Evolutionary conservation across 2,797 vertebrate genomes (phyloP).

Genomic region (Orientallactaga sibirica): DNA sequence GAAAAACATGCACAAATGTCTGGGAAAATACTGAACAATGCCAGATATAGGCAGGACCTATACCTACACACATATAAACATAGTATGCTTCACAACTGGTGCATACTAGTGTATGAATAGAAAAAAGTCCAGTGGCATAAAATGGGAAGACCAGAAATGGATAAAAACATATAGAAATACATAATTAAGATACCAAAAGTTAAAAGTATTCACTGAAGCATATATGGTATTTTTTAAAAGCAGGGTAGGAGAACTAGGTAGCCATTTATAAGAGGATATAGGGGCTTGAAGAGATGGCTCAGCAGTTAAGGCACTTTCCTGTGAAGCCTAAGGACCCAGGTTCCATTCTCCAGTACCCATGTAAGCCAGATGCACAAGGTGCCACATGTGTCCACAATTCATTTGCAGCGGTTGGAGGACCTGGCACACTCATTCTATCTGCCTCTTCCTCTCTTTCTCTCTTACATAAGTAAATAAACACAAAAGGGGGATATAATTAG

Average conservation of each 20-base stretch:
- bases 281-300: too few species aligned
- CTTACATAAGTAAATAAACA: too few species aligned
- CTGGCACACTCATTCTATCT: too few species aligned
- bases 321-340: too few species aligned
- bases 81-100: not conserved
- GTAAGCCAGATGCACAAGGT: too few species aligned
- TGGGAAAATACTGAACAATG: not conserved
- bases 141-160: not conserved
- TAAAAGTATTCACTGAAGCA: slow-evolving; percentile 6
- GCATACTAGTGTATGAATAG: not conserved
- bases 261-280: slow-evolving; percentile 1
- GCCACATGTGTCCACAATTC: too few species aligned
- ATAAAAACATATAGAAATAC: slow-evolving; percentile 32
- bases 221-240: slow-evolving; percentile 37
- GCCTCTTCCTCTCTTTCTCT: too few species aligned
- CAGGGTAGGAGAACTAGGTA: not conserved
- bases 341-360: too few species aligned
- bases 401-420: too few species aligned
- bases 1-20: not conserved
- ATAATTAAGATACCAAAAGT: not conserved
- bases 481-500: not conserved
- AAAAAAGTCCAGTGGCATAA: not conserved
- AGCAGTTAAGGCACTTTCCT: too few species aligned
- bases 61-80: not conserved
- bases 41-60: not conserved